Evolutionary conservation across 2,888 invertebrate species (phyloP), one percentile per base, ranked within the genome.

Genomic region (Calameuta idolon): DNA sequence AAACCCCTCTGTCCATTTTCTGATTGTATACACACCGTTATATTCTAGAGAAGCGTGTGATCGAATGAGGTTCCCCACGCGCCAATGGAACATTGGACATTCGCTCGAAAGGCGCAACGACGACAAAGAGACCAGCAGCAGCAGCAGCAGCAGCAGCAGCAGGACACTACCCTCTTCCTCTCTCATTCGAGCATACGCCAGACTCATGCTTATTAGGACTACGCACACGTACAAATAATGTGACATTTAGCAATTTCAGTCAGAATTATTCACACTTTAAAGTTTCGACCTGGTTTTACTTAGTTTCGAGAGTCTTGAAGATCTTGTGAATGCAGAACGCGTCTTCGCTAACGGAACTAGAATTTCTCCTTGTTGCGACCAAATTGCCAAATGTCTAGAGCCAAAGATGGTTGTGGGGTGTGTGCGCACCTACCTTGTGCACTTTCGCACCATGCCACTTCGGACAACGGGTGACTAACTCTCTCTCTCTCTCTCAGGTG

Each of bases 381-480:
- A 90, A 91, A 90, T 90, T 89, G 89, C 90, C 89, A 86, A 84
- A 89, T 85, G 85, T 87, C 85, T 79, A 86, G 87, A 86, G 88
- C 88, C 90, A 91, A 91, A 89, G 89, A 89, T 87, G 91, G 90
- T 91, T 91, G 91, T 90, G 91, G 90, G 86, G 88, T 89, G 87
- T 89, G 88, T 91, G 84, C 77, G 80, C 86, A 90, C 90, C 90
- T 90, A 91, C 90, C 90, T 90, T 83, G 77, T 82, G 79, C 75
- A 78, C 37, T 74, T 79, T 78, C 76, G 82, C 83, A 82, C 82
- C 81, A 75, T 73, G 79, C 74, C 73, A 76, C 75, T 40, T 34
- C n/a, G 80, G 80, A 34, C 75, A 37, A 74, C 33, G 79, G 82
- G 85, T 84, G 83, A 80, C 84, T 82, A 86, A 87, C 81, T 82